phyloP scores from a whole-genome alignment of 2,888 invertebrate genomes.

The Sarcophaga variegata region DNA sequence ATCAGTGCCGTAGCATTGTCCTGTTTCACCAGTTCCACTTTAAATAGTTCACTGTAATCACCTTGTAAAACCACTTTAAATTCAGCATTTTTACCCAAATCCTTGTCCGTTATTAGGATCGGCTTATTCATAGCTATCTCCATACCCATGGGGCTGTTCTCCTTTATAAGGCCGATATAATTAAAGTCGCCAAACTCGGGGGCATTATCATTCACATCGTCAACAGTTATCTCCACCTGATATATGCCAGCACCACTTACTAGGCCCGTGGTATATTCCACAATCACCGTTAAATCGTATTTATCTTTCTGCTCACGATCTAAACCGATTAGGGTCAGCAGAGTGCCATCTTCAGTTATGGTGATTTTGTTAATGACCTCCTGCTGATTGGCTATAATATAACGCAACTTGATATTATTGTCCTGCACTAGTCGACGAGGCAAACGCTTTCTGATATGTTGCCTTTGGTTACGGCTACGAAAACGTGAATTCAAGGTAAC shows the following conservation, averaged over 20 bases:
- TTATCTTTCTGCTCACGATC: constrained; percentile 89
- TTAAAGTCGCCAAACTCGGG: constrained; percentile 88
- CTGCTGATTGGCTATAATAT: constrained; percentile 91
- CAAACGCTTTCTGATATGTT: constrained; percentile 72
- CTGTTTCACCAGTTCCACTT: constrained; percentile 82
- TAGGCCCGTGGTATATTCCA: constrained; percentile 88
- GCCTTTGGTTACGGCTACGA: constrained; percentile 74
- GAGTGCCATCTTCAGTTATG: constrained; percentile 89
- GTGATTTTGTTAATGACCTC: constrained; percentile 91
- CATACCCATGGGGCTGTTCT: constrained; percentile 88
- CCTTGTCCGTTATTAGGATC: constrained; percentile 88
- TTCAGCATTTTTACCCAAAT: constrained; percentile 86
- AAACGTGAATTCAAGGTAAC: constrained; percentile 75
- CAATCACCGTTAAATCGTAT: constrained; percentile 90
- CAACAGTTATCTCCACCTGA: constrained; percentile 90
- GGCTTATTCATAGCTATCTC: constrained; percentile 87
- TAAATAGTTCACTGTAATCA: constrained; percentile 89
- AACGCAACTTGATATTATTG: constrained; percentile 84
- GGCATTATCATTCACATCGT: constrained; percentile 94
- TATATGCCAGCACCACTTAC: constrained; percentile 89
- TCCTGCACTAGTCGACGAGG: constrained; percentile 77
- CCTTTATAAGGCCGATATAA: constrained; percentile 90
- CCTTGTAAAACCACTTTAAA: constrained; percentile 88
- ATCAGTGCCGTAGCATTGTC: constrained; percentile 71
- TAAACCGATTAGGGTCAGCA: constrained; percentile 89